These are phyloP conservation scores for Trididemnum miniatum DNA, from an alignment of 23 tunicate species.

Conservation along the genomic window DNA sequence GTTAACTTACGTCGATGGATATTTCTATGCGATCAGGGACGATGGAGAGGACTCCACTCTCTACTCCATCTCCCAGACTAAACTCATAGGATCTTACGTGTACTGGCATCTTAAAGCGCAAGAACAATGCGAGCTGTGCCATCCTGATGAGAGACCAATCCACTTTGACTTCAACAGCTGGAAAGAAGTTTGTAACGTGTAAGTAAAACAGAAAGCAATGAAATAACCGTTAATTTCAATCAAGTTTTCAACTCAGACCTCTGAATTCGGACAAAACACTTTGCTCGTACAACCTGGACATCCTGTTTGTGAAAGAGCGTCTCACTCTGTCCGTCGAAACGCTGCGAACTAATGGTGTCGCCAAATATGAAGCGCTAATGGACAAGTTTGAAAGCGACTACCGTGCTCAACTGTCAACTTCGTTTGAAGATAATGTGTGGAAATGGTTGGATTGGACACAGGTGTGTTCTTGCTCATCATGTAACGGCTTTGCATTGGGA, in stretches of 20 bases:
- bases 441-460: constrained; percentile 3
- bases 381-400: background rate
- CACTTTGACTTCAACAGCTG: background rate
- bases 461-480: too few species aligned
- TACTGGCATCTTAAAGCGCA: constrained; percentile 15
- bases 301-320: constrained; percentile 12
- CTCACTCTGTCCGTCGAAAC: background rate
- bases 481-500: too few species aligned
- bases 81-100: constrained; percentile 28
- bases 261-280: background rate
- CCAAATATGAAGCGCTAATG: background rate
- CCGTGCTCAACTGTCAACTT: background rate
- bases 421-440: background rate
- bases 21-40: constrained; percentile 40
- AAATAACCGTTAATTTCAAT: too few species aligned
- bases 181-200: constrained; percentile 7
- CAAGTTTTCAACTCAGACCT: too few species aligned
- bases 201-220: too few species aligned
- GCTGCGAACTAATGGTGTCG: background rate
- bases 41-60: constrained; percentile 4
- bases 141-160: background rate
- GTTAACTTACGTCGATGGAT: background rate
- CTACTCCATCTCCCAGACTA: constrained; percentile 12
- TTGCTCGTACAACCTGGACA: constrained; percentile 18
- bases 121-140: constrained; percentile 17